Conservation (phyloP, 2,113 vertebrate genomes). For the Cynoglossus semilaevis region DNA sequence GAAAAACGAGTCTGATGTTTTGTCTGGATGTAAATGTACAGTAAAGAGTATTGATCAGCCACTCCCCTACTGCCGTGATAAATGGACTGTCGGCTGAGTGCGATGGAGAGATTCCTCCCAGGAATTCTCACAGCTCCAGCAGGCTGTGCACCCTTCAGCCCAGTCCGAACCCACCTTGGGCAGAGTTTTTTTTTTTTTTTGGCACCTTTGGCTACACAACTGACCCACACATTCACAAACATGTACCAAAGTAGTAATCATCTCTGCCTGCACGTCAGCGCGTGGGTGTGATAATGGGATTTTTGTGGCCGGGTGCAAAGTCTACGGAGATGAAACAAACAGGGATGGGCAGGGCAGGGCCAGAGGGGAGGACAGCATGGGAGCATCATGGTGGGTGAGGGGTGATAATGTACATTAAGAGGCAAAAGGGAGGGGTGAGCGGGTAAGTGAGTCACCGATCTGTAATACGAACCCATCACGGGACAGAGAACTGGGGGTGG, state of each 20-base stretch:
- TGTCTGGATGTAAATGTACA: constrained; percentile 46
- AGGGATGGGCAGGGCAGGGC: constrained; percentile 27
- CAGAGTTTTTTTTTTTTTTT: constrained; percentile 11
- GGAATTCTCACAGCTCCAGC: constrained; percentile 15
- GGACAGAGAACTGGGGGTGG: constrained; percentile 51
- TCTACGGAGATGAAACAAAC: constrained; percentile 32
- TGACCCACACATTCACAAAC: constrained; percentile 30
- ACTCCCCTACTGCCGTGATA: constrained; percentile 42
- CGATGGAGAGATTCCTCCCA: constrained; percentile 18
- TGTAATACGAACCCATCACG: constrained; percentile 74
- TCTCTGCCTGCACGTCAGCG: constrained; percentile 40
- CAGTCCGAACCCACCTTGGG: constrained; percentile 7
- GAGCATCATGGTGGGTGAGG: constrained; percentile 54
- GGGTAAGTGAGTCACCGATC: constrained; percentile 60
- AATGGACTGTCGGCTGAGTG: constrained; percentile 51
- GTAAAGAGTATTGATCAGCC: constrained; percentile 63
- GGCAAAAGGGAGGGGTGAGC: neutral
- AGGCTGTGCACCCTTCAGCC: constrained; percentile 9
- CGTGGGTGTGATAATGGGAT: constrained; percentile 68
- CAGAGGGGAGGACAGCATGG: constrained; percentile 27
- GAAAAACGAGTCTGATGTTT: constrained; percentile 28
- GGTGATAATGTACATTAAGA: constrained; percentile 6
- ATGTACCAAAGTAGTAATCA: constrained; percentile 56
- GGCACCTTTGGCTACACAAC: constrained; percentile 27
- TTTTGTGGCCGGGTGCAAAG: constrained; percentile 45